Conservation (phyloP, 2,113 vertebrate species). For the Tyto alba region DNA sequence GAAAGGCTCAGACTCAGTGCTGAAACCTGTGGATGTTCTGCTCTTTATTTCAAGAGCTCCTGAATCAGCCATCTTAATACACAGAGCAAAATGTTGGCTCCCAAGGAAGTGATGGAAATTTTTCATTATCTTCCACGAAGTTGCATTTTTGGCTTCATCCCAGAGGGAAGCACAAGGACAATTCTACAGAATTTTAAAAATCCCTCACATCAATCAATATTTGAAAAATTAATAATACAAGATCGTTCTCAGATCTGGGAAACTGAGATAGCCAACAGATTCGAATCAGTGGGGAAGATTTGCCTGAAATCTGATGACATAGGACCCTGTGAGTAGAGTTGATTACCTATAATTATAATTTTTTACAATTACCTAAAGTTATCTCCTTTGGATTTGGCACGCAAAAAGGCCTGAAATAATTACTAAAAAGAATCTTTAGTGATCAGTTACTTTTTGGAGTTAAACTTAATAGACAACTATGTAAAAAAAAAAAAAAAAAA, state of each 20-base stretch:
- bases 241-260: not conserved
- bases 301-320: not conserved
- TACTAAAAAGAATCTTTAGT: not conserved
- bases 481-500: not conserved
- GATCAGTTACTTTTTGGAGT: not conserved
- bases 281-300: not conserved
- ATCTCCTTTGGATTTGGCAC: not conserved
- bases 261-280: not conserved
- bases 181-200: not conserved
- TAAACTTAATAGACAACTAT: not conserved
- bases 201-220: not conserved
- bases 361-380: not conserved
- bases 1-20: not conserved
- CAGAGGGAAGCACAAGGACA: not conserved
- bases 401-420: not conserved
- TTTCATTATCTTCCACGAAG: not conserved
- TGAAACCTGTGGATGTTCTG: not conserved
- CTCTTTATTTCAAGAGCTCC: not conserved
- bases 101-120: not conserved
- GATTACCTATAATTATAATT: not conserved
- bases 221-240: not conserved
- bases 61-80: not conserved
- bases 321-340: not conserved
- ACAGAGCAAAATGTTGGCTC: not conserved
- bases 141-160: not conserved